Conservation (phyloP, 2,888 invertebrate species). For the Tanytarsus gracilentus region DNA sequence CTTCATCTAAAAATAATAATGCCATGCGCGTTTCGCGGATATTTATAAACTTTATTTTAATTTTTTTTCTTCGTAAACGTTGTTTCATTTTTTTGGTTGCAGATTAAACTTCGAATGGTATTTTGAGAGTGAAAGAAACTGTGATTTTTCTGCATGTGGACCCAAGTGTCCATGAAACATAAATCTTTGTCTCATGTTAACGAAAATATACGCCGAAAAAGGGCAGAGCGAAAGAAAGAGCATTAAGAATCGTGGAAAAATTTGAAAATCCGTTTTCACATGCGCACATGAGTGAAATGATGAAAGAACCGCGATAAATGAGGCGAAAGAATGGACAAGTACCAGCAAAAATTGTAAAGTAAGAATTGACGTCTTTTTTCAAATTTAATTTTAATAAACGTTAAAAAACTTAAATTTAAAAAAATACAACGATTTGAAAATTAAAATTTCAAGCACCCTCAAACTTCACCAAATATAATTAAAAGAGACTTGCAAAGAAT, state of each 20-base stretch:
- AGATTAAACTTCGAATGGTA: background rate
- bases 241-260: constrained; percentile 22
- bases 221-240: background rate
- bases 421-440: too few relatives aligned
- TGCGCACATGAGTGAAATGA: constrained; percentile 9
- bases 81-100: background rate
- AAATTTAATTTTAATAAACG: too few relatives aligned
- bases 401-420: too few relatives aligned
- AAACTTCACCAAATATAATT: too few relatives aligned
- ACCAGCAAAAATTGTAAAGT: background rate
- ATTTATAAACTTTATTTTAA: background rate
- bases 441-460: too few relatives aligned
- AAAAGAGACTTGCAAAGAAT: too few relatives aligned
- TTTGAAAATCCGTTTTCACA: constrained; percentile 21
- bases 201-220: background rate
- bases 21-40: too few relatives aligned
- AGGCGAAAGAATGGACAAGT: constrained; percentile 9
- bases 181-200: constrained; percentile 20
- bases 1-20: background rate
- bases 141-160: too few relatives aligned
- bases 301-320: constrained; percentile 20
- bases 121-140: background rate
- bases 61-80: background rate
- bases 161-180: constrained; percentile 3
- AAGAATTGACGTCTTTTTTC: too few relatives aligned